Percentiles rank a stretch among this genome's conserved stretches.
phyloP scores from a whole-genome alignment of 2,888 invertebrate species.

The Phrixothrix hirtus region DNA sequence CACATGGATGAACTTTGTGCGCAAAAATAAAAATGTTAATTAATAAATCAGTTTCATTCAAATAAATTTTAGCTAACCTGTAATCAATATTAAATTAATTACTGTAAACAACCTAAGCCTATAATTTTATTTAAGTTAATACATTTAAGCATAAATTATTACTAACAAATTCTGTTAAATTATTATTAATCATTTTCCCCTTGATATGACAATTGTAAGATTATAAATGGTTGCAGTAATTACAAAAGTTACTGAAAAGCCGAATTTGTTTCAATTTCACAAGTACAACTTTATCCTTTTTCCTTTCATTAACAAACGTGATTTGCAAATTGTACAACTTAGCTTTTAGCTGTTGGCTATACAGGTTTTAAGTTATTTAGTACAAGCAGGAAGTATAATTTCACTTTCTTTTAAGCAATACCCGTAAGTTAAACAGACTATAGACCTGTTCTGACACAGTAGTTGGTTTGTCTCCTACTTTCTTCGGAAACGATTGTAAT shows the following conservation, averaged over 20 bases:
- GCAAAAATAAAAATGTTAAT: background rate
- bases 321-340: slow-evolving; percentile 4
- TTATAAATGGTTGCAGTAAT: background rate
- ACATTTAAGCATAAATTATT: no score
- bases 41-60: background rate
- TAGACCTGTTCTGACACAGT: slow-evolving; percentile 37
- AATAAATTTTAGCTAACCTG: background rate
- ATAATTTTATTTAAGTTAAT: background rate
- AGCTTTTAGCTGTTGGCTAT: slow-evolving; percentile 6
- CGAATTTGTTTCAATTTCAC: background rate
- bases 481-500: slow-evolving; percentile 26
- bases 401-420: slow-evolving; percentile 27
- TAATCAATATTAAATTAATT: background rate
- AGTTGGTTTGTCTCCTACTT: slow-evolving; percentile 41
- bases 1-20: background rate
- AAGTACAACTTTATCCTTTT: background rate
- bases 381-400: slow-evolving; percentile 28
- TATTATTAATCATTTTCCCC: no score
- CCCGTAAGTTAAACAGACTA: slow-evolving; percentile 10
- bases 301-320: slow-evolving; percentile 2
- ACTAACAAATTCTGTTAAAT: no score
- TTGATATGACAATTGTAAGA: no score
- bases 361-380: slow-evolving; percentile 24
- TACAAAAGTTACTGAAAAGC: background rate
- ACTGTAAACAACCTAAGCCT: background rate